Percentiles rank a stretch among this genome's conserved stretches.
These are phyloP conservation scores for Poecilia wingei DNA, from an alignment of 2,797 vertebrate species.

Conservation along the genomic window DNA sequence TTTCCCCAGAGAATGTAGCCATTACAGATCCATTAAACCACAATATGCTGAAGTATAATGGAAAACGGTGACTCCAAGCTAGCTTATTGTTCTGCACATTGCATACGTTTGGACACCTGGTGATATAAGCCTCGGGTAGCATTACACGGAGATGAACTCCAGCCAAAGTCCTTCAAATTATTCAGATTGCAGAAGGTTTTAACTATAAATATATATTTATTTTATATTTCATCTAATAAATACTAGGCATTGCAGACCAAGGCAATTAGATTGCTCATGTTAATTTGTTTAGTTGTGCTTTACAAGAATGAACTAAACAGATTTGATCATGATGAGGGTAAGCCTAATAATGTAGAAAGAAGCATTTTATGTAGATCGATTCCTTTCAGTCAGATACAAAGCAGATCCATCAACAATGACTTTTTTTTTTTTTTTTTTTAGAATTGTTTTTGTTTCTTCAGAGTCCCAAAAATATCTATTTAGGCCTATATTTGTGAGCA, in stretches of 20 bases:
- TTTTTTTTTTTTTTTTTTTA: not conserved
- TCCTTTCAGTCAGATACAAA: not conserved
- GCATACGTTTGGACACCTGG: not conserved
- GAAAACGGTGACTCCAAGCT: not conserved
- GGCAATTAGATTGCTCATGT: not conserved
- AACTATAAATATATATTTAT: not conserved
- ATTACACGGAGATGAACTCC: not conserved
- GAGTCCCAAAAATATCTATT: not conserved
- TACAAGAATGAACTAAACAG: not conserved
- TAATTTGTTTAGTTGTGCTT: not conserved
- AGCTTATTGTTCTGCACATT: not conserved
- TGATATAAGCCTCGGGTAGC: not conserved
- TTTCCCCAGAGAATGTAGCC: constrained; percentile 20
- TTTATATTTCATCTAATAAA: not conserved
- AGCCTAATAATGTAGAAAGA: not conserved
- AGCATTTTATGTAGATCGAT: not conserved
- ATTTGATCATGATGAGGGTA: not conserved
- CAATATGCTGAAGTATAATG: not conserved
- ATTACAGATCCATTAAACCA: constrained; percentile 35
- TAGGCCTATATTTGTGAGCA: not conserved
- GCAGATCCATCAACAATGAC: not conserved
- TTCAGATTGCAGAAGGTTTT: not conserved
- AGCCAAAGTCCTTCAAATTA: not conserved
- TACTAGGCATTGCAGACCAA: not conserved
- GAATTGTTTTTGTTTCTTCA: no score